A percentile compares a stretch with the other conserved stretches of the same genome.
Conservation (phyloP, 2,113 vertebrate genomes). For the Todiramphus saurophagus region DNA sequence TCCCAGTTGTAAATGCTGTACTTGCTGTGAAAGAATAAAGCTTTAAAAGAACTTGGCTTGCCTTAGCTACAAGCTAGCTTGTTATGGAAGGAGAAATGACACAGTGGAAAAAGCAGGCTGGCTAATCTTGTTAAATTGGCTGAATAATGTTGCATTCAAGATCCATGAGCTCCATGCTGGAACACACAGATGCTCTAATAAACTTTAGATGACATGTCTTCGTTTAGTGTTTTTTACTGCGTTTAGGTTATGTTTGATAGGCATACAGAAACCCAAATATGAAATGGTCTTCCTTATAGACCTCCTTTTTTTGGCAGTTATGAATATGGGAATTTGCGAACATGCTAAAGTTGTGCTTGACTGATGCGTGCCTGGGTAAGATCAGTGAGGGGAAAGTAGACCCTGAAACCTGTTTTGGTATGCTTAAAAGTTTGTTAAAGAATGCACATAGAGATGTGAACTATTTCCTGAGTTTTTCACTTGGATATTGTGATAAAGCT, state of each 20-base stretch:
- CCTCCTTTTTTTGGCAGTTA: background rate
- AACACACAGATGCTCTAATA: conserved; percentile 37
- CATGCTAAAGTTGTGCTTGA: accelerated
- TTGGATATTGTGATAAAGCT: background rate
- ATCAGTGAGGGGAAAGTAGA: background rate
- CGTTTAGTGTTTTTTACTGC: background rate
- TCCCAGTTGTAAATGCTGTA: conserved; percentile 49
- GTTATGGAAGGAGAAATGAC: conserved; percentile 45
- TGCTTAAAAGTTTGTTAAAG: background rate
- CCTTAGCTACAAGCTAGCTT: conserved; percentile 43
- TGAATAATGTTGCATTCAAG: conserved; percentile 50
- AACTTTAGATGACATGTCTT: conserved; percentile 27
- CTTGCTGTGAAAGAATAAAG: conserved; percentile 57
- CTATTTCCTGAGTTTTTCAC: background rate
- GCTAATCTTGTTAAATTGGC: conserved; percentile 60
- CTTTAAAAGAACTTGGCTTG: conserved; percentile 50
- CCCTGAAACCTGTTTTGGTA: background rate
- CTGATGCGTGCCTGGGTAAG: background rate
- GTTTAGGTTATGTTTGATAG: background rate
- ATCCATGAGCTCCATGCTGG: background rate
- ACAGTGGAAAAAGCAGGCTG: conserved; percentile 41
- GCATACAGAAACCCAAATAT: background rate
- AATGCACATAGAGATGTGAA: background rate
- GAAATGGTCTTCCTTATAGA: background rate
- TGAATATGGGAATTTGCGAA: background rate